Conservation (phyloP, 1,140 invertebrate genomes). For the Panonychus citri region DNA sequence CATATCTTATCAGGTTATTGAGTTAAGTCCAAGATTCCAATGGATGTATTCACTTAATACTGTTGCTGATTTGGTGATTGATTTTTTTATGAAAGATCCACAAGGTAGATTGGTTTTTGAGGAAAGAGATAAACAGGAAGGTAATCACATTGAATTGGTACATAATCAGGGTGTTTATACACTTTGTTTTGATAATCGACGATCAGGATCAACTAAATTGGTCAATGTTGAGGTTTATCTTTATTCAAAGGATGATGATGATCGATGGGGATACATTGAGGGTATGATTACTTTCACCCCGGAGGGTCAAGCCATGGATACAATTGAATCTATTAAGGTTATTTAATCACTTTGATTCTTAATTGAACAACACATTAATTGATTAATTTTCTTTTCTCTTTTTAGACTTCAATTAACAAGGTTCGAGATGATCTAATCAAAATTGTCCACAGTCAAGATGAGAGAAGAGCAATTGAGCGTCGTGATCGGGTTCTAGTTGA, state of each 20-base stretch:
- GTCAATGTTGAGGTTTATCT: conserved; percentile 55
- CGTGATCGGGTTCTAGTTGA: conserved; percentile 53
- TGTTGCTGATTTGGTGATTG: conserved; percentile 1
- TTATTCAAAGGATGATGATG: conserved; percentile 32
- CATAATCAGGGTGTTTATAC: conserved; percentile 40
- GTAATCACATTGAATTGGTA: conserved; percentile 16
- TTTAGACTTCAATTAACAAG: conserved; percentile 30
- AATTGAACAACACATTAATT: not conserved
- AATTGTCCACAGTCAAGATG: conserved; percentile 41
- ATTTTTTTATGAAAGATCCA: conserved; percentile 15
- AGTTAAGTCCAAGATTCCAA: not conserved
- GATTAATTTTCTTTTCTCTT: conserved; percentile 8
- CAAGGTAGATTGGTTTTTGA: not conserved
- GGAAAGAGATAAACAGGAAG: not conserved
- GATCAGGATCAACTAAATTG: conserved; percentile 47
- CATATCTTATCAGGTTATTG: conserved; percentile 42
- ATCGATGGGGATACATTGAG: conserved; percentile 17
- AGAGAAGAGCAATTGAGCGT: conserved; percentile 43
- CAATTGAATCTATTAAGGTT: conserved; percentile 15
- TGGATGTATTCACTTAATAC: not conserved
- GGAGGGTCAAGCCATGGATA: conserved; percentile 11
- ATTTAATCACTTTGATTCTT: no score
- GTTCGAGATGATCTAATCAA: conserved; percentile 34
- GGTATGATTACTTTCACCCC: conserved; percentile 7
- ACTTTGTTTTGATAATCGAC: conserved; percentile 60